Evolutionary conservation across 2,797 vertebrate genomes (phyloP).

Genomic region (Cryptoprocta ferox): DNA sequence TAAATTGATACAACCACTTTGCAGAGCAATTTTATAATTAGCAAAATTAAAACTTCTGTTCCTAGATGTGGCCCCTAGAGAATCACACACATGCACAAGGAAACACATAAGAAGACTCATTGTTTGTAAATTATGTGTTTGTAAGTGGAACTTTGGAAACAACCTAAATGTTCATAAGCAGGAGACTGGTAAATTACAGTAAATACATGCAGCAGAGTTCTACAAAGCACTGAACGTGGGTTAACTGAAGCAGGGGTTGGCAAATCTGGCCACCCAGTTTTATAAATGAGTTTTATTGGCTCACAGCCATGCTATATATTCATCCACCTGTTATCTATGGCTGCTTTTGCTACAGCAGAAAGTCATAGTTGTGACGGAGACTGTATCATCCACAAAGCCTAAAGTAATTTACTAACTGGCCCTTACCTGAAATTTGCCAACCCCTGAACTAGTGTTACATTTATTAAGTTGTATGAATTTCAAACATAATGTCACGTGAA

Average conservation of each 20-base stretch:
- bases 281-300: background rate
- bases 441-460: background rate
- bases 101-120: background rate
- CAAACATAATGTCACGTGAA: background rate
- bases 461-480: conserved; percentile 12
- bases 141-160: background rate
- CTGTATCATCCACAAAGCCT: background rate
- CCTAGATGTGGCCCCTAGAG: background rate
- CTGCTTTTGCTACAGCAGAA: background rate
- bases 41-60: conserved; percentile 27
- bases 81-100: background rate
- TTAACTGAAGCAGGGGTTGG: background rate
- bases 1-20: background rate
- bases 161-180: background rate
- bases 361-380: background rate
- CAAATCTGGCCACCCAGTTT: background rate
- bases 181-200: background rate
- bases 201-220: background rate
- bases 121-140: background rate
- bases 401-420: background rate
- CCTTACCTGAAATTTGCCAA: background rate
- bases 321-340: background rate
- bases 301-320: background rate
- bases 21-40: background rate
- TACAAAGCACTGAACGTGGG: background rate